Base-by-base conservation (phyloP, 53 echinoderm and acorn worm genomes). In the Echinarachnius parma region DNA sequence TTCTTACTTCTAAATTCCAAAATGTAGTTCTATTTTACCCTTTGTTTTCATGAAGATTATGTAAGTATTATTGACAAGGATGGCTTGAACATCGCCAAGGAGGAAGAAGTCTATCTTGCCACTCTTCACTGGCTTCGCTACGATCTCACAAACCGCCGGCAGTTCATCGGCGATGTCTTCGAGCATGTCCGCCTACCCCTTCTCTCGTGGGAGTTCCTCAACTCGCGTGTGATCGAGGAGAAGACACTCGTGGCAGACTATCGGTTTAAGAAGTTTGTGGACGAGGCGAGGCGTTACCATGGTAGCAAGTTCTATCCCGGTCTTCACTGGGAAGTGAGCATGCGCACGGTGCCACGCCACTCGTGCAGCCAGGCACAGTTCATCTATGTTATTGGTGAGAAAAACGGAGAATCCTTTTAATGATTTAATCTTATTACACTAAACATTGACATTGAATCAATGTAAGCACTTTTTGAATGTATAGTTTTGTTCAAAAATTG, bases 131-230 rank as follows among this genome's bases (percentile, higher is more conserved):
- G 92, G 91, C 59, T 98, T 22, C 48, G 48, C 21, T 78, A 92
- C 36, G 86, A 88, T 47, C 78, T 66, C 13, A 79, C 59, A 8
- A 25, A 54, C 3, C 79, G 86, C 4, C 21, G 56, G 22, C 48
- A 61, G 28, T 39, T 66, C 27, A 65, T 92, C 28, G 88, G 85
- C 2, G 82, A 84, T 22, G 66, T 98, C 58, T 92, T 98, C 31
- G 98, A 98, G 75, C 85, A 98, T 28, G 88, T 98, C 4, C 82
- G 98, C 10, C 78, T 98, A 22, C 98, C 98, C 14, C 80, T 98
- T 39, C 61, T 88, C n/a, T 60, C 98, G 0, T 98, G 98, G 98
- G 87, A 98, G 70, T 98, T 98, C 44, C 91, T 98, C 31, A 92
- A 79, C 57, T 78, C 84, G 15, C 69, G 63, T 5, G 98, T 98